phyloP scores from a whole-genome alignment of 2,113 vertebrate species.

The Microtus richardsoni region DNA sequence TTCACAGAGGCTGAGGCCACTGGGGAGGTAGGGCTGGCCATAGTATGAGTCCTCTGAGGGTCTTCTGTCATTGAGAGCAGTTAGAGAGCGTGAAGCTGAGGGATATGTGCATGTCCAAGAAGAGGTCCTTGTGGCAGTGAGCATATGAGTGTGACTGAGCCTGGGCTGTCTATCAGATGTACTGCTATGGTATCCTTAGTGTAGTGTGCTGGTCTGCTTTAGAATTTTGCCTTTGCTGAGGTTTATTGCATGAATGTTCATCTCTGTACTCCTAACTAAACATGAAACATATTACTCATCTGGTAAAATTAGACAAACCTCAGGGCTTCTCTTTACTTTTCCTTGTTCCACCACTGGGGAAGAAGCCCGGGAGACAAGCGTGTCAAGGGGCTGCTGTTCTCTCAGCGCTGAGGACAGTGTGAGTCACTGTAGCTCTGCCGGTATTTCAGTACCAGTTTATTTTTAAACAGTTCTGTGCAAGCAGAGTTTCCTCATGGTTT shows the following conservation, averaged over 20 bases:
- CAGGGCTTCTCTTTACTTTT: constrained; percentile 25
- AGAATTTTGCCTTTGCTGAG: not conserved
- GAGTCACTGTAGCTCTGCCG: constrained; percentile 84
- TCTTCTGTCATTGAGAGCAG: not conserved
- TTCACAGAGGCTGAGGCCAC: not conserved
- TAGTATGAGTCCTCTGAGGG: not conserved
- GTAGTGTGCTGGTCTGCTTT: not conserved
- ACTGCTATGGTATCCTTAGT: not conserved
- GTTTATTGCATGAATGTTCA: not conserved
- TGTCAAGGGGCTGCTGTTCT: constrained; percentile 79
- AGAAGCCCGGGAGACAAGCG: constrained; percentile 76
- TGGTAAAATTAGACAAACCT: constrained; percentile 25
- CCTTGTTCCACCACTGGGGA: constrained; percentile 47
- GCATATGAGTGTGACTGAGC: not conserved
- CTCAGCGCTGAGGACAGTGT: constrained; percentile 74
- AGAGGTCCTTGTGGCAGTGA: not conserved
- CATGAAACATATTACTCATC: constrained; percentile 10
- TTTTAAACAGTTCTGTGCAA: constrained; percentile 84
- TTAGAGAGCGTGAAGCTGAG: not conserved
- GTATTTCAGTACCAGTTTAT: constrained; percentile 85
- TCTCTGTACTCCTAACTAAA: not conserved
- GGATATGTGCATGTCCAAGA: too few species aligned
- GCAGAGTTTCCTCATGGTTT: constrained; percentile 78
- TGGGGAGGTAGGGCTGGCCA: not conserved
- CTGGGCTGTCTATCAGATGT: fast-evolving